phyloP scores from a whole-genome alignment of 1,140 invertebrate genomes.

The Ectropis grisescens region DNA sequence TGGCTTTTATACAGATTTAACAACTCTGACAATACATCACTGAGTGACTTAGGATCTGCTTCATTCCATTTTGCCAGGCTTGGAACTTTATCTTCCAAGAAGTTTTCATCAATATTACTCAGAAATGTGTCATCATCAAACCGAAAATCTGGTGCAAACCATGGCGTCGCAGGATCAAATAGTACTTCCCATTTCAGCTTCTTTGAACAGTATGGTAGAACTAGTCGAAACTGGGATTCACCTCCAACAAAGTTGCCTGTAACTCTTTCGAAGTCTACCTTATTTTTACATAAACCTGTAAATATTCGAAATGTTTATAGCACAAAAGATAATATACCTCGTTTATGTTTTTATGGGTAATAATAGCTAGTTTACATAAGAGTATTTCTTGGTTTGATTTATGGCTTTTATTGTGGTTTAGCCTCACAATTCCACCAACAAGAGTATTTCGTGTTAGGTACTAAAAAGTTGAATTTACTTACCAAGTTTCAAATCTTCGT shows the following conservation, averaged over 20 bases:
- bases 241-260: constrained; percentile 22
- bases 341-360: too few relatives aligned
- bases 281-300: constrained; percentile 51
- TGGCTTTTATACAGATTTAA: constrained; percentile 67
- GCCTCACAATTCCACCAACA: too few relatives aligned
- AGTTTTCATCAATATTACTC: constrained; percentile 60
- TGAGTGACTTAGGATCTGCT: constrained; percentile 61
- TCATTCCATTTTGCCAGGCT: constrained; percentile 72
- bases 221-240: constrained; percentile 45
- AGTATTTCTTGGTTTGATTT: too few relatives aligned
- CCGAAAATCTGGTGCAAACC: constrained; percentile 60
- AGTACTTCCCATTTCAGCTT: constrained; percentile 62
- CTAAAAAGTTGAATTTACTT: constrained; percentile 5
- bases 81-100: constrained; percentile 62
- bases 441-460: background rate
- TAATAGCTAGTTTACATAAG: too few relatives aligned
- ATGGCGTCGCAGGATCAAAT: constrained; percentile 49
- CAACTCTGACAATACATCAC: constrained; percentile 70
- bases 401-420: too few relatives aligned
- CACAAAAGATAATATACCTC: too few relatives aligned
- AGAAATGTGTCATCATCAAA: constrained; percentile 73
- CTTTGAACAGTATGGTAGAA: constrained; percentile 59
- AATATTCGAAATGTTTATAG: too few relatives aligned
- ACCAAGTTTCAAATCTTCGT: constrained; percentile 52
- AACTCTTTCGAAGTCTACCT: constrained; percentile 53